phyloP scores from a whole-genome alignment of 2,113 vertebrate species.

The Campylomormyrus numenius region DNA sequence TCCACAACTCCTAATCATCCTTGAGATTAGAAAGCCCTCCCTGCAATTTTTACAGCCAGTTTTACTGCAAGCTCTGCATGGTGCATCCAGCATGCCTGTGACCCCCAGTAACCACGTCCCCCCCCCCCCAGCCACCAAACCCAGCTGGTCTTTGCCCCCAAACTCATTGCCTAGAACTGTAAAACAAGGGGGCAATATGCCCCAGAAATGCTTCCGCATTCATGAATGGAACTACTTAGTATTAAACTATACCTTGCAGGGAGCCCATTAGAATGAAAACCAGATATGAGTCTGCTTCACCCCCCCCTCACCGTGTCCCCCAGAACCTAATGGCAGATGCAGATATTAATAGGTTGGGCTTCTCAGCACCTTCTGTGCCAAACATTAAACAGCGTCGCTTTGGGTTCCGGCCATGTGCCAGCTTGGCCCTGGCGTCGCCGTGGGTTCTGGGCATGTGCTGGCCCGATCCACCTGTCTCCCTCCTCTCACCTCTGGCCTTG shows the following conservation, averaged over 20 bases:
- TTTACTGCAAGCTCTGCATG: not conserved
- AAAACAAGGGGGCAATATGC: constrained; percentile 46
- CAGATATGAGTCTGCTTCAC: not conserved
- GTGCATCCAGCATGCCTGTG: not conserved
- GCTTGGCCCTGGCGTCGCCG: not conserved
- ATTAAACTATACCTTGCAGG: constrained; percentile 55
- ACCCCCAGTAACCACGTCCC: not conserved
- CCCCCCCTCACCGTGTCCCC: not conserved
- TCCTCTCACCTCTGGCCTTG: not conserved
- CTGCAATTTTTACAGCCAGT: not conserved
- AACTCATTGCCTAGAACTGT: constrained; percentile 14
- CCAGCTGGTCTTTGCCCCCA: not conserved
- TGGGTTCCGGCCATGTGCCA: too few species aligned
- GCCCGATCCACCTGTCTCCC: not conserved
- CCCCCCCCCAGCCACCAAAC: not conserved
- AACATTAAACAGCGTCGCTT: not conserved
- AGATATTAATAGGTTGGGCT: not conserved
- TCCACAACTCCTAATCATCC: constrained; percentile 26
- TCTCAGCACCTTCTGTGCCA: not conserved
- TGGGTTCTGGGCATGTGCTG: not conserved
- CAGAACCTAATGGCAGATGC: not conserved
- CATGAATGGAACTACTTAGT: constrained; percentile 40
- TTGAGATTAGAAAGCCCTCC: constrained; percentile 16
- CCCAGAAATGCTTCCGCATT: constrained; percentile 28
- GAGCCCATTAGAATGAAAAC: constrained; percentile 34